A percentile compares a stretch with the other conserved stretches of the same genome.
phyloP scores from a whole-genome alignment of 2,797 vertebrate species.

The Leptoclinus maculatus region DNA sequence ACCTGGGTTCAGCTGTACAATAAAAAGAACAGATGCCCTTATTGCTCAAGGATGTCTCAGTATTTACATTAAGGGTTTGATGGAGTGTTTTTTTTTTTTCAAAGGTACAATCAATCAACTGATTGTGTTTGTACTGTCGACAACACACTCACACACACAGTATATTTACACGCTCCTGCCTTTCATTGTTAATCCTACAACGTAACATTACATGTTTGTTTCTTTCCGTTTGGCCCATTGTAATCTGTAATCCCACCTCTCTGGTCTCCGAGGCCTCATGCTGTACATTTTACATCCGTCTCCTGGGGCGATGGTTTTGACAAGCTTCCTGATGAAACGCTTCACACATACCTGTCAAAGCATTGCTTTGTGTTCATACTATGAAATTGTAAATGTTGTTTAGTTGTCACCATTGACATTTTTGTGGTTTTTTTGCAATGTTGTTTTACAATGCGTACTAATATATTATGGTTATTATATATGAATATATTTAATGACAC shows the following conservation, averaged over 20 bases:
- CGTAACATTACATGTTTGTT: slow-evolving; percentile 49
- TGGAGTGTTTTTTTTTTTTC: slow-evolving; percentile 3
- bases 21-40: slow-evolving; percentile 20
- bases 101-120: too few relatives aligned
- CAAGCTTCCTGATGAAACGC: slow-evolving; percentile 59
- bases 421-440: slow-evolving; percentile 85
- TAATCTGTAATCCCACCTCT: slow-evolving; percentile 63
- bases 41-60: slow-evolving; percentile 23
- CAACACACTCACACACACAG: slow-evolving; percentile 42
- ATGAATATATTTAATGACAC: slow-evolving; percentile 99
- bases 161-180: slow-evolving; percentile 44
- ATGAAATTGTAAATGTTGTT: slow-evolving; percentile 97
- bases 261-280: slow-evolving; percentile 65
- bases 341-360: slow-evolving; percentile 70
- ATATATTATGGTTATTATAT: slow-evolving; percentile 99
- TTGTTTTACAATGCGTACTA: slow-evolving; percentile 98
- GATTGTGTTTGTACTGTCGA: slow-evolving; percentile 5
- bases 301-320: slow-evolving; percentile 63
- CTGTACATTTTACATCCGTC: slow-evolving; percentile 74
- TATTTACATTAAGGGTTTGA: slow-evolving; percentile 39
- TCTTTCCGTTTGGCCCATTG: slow-evolving; percentile 54
- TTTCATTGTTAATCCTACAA: slow-evolving; percentile 44
- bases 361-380: slow-evolving; percentile 90
- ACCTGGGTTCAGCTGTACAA: slow-evolving; percentile 28
- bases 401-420: slow-evolving; percentile 90